Evolutionary conservation across 2,888 invertebrate genomes (phyloP), one percentile per base, ranked within the genome.

Genomic region (Calameuta idolon): DNA sequence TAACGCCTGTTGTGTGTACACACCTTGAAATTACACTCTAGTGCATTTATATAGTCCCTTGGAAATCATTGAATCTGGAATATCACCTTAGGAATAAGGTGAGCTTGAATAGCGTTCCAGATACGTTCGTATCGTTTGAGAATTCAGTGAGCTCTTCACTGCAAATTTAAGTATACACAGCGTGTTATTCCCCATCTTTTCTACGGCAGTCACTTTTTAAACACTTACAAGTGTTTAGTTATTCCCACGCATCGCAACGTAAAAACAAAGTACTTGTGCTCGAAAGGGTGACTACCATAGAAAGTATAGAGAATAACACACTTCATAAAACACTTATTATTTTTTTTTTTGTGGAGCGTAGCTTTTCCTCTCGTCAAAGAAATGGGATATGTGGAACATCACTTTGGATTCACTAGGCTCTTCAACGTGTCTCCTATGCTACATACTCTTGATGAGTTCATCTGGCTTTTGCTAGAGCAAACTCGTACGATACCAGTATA

Each of bases 381-480:
- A 55, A 55, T 55, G 55, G 55, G 23, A 55, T 55, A 55, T 55
- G 55, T 55, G 55, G 55, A 55, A 55, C 55, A 23, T 55, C 55
- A 55, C 55, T 55, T 55, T 55, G 55, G 55, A 55, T 23, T 55
- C 23, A 55, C 55, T 55, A 55, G 23, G 55, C 55, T 23, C 55
- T 55, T 55, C 55, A 55, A 23, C 9, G 55, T 55, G 55, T 55
- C 55, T 23, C 9, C 23, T 55, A 55, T 55, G 55, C 55, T 55
- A 55, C 71, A 33, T 23, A 71, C 31, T 33, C 71, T 71, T 34
- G 31, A 71, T 71, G 71, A 71, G 34, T 55, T 55, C 55, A 55
- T 55, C 55, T 55, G 55, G 23, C 55, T 55, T 55, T 23, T 55
- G 9, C 55, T 9, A 55, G 9, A 55, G 55, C 55, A 55, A 55